Evolutionary conservation across 2,888 invertebrate species (phyloP), one percentile per base, ranked within the genome.

Genomic region (Meliscaeva auricollis): DNA sequence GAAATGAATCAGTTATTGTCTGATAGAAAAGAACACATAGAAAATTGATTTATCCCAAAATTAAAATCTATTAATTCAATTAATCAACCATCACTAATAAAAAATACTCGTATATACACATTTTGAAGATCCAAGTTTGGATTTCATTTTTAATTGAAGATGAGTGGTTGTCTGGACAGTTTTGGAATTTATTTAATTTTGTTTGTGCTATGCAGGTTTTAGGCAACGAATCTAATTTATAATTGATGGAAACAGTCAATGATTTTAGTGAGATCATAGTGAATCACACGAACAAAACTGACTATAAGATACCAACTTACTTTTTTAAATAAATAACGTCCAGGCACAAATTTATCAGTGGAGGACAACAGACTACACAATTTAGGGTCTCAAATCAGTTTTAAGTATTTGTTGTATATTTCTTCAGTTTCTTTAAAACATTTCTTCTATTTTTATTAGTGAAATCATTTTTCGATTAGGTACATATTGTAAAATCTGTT

Each of bases 111-210:
- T 15, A n/a, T n/a, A n/a, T n/a, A n/a, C 17, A 13, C 13, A 11
- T 38, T 64, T 64, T 2, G 60, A 41, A 64, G 48, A 46, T 73
- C 68, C 22, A 78, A 79, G 79, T 84, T 78, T 48, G 69, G 38
- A 35, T 38, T 64, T 30, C 35, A 2, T 58, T 38, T 78, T 78
- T 77, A 84, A 84, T 84, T 84, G 66, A 84, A 58, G 74, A 79
- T 69, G 79, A 79, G 70, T 84, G 83, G 79, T 20, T 66, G 66
- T 75, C 83, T 70, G 26, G 30, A 46, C 22, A 30, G 46, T 41
- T 8, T 13, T 8, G 7, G 30, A 9, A 32, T 58, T 58, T 60
- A 9, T 2, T 41, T 11, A 13, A 54, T n/a, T 50, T 50, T 22
- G 8, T n/a, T n/a, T n/a, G n/a, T n/a, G n/a, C n/a, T n/a, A 15